A percentile compares a stretch with the other conserved stretches of the same genome.
These are phyloP conservation scores for Lepidocolaptes lacrymiger DNA, from an alignment of 2,797 vertebrate genomes.

Conservation along the genomic window DNA sequence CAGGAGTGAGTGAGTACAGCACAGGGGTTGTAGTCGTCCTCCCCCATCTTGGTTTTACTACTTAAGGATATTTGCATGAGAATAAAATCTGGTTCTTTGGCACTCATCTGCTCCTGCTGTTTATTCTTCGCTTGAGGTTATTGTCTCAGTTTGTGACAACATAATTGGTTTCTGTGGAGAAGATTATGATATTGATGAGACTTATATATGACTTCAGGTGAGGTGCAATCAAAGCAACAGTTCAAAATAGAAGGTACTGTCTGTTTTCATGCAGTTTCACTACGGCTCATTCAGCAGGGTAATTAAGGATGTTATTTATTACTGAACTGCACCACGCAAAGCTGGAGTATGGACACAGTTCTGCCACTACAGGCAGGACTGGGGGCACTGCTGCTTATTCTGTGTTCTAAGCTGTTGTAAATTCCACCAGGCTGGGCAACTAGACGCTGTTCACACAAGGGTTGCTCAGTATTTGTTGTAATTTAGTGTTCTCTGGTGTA, in stretches of 20 bases:
- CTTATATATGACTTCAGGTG: constrained; percentile 60
- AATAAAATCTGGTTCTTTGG: constrained; percentile 56
- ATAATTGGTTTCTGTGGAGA: constrained; percentile 68
- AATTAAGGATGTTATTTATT: constrained; percentile 56
- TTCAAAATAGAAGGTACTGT: constrained; percentile 17
- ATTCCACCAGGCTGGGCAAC: background rate
- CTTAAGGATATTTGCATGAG: constrained; percentile 63
- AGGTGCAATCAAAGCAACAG: constrained; percentile 44
- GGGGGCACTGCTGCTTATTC: background rate
- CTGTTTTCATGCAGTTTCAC: constrained; percentile 39
- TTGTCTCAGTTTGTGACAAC: constrained; percentile 67
- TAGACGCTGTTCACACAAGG: background rate
- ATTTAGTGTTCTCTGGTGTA: constrained; percentile 45
- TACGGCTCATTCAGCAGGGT: background rate
- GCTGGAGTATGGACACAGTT: background rate
- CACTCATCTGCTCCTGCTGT: constrained; percentile 64
- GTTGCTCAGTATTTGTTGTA: background rate
- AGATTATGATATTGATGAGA: constrained; percentile 68
- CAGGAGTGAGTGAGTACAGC: background rate
- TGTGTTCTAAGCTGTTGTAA: constrained; percentile 3
- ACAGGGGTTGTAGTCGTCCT: background rate
- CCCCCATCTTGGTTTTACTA: constrained; percentile 41
- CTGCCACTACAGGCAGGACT: background rate
- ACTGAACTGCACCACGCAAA: background rate
- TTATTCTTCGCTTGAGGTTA: constrained; percentile 66